These are phyloP conservation scores for Ceratotherium simum DNA, from an alignment of 2,113 vertebrate genomes.

Conservation along the genomic window DNA sequence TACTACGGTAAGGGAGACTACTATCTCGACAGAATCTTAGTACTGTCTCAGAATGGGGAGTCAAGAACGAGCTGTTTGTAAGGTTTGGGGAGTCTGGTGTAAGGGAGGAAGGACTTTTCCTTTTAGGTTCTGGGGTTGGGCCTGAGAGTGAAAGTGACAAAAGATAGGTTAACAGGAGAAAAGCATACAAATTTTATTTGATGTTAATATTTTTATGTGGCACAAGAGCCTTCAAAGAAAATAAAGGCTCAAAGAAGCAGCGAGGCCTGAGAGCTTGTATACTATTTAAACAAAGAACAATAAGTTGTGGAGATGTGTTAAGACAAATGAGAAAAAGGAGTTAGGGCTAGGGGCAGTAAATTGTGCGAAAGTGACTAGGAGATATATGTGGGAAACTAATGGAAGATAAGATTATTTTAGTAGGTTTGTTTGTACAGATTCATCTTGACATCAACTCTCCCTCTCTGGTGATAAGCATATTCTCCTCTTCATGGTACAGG, in stretches of 20 bases:
- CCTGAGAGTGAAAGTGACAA: background rate
- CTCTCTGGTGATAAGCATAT: background rate
- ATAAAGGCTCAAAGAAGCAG: background rate
- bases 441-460: background rate
- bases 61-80: no score
- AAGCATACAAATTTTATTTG: background rate
- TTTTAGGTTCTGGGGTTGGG: background rate
- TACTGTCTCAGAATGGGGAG: no score
- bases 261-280: background rate
- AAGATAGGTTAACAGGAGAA: background rate
- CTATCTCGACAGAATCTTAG: no score
- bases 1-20: no score
- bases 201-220: background rate
- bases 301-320: background rate
- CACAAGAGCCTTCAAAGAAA: background rate
- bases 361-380: background rate
- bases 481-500: background rate
- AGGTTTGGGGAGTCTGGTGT: background rate
- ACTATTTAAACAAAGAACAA: background rate
- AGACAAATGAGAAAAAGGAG: background rate
- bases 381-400: background rate
- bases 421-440: background rate
- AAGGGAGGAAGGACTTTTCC: background rate
- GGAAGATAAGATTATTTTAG: background rate
- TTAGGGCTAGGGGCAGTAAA: background rate